A percentile compares a stretch with the other conserved stretches of the same genome.
Conservation (phyloP, 2,888 invertebrate genomes). For the Hybos culiciformis region DNA sequence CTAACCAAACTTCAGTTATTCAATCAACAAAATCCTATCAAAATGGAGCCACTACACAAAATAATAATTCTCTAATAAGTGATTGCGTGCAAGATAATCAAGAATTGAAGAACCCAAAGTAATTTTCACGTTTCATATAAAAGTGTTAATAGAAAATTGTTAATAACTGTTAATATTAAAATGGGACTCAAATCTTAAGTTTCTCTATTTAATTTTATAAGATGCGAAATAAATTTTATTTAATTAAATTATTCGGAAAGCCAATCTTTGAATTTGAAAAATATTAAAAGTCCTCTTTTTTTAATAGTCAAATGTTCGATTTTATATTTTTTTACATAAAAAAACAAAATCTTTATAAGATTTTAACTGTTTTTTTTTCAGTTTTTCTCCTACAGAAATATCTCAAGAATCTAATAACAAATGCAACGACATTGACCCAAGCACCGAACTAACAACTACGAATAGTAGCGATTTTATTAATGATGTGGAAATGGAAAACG, state of each 20-base stretch:
- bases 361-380: not conserved
- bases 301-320: too few relatives aligned
- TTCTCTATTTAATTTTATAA: too few relatives aligned
- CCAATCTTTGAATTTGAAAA: too few relatives aligned
- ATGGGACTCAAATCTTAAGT: too few relatives aligned
- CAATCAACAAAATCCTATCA: constrained; percentile 52
- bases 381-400: not conserved
- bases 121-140: not conserved
- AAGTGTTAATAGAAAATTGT: not conserved
- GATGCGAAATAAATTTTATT: too few relatives aligned
- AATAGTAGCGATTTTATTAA: constrained; percentile 25
- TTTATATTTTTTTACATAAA: not conserved
- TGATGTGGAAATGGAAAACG: constrained; percentile 38
- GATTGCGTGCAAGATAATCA: constrained; percentile 39
- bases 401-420: constrained; percentile 24
- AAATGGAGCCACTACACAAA: constrained; percentile 21
- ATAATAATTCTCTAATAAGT: constrained; percentile 26
- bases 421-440: constrained; percentile 21
- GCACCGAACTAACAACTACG: constrained; percentile 1
- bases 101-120: constrained; percentile 40
- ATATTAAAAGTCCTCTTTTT: too few relatives aligned
- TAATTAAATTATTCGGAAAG: too few relatives aligned
- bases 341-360: not conserved
- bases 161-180: not conserved
- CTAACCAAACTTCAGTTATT: constrained; percentile 64